Evolutionary conservation across 2,797 vertebrate genomes (phyloP).

Genomic region (Zalophus californianus): DNA sequence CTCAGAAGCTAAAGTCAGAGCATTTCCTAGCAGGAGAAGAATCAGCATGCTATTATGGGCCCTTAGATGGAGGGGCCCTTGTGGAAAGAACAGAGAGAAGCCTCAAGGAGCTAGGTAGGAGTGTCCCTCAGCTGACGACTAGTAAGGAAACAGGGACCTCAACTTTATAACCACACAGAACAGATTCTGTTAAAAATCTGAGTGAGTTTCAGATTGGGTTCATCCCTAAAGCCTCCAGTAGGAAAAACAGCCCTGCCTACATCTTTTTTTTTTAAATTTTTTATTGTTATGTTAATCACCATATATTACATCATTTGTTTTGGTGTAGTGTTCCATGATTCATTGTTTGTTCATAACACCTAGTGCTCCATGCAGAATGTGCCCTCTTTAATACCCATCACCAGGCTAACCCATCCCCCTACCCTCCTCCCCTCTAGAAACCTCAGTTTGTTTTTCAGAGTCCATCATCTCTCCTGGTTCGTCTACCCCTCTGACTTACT

Average conservation of each 20-base stretch:
- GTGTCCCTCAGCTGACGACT: not conserved
- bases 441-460: no score
- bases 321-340: no score
- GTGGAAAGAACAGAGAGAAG: not conserved
- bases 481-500: no score
- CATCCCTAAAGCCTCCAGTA: not conserved
- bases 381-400: no score
- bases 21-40: not conserved
- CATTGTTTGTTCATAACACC: no score
- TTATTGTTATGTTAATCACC: no score
- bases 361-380: no score
- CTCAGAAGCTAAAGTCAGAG: not conserved
- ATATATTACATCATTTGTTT: no score
- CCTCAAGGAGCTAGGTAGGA: not conserved
- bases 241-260: not conserved
- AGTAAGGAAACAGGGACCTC: not conserved
- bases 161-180: not conserved
- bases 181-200: not conserved
- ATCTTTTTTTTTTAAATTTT: not conserved
- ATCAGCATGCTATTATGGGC: accelerated
- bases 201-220: not conserved
- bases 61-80: not conserved
- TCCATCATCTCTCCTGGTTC: no score
- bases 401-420: no score
- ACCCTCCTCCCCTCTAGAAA: no score